Base-by-base conservation (phyloP, 2,113 vertebrate genomes). In the Sakesphorus luctuosus region DNA sequence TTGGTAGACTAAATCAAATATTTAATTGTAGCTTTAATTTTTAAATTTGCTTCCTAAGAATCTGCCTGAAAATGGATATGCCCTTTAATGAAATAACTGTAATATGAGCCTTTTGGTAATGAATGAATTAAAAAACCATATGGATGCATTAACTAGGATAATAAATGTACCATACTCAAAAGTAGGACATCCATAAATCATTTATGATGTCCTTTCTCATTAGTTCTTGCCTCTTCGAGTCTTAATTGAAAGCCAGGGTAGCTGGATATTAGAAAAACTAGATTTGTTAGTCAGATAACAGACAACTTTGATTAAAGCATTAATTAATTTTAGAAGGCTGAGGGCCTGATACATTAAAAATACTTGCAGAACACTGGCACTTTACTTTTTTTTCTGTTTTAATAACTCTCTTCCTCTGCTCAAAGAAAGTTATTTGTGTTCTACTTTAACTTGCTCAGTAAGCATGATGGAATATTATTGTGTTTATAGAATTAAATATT, bases 241-340 rank as follows among this genome's bases (percentile, higher is more conserved):
- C 93, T 96, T 97, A 97, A 97, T 97, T 98, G 97, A 97, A 97
- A 97, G 87, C 35, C 47, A 69, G 83, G 62, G 76, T 97, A 93
- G 71, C 83, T 96, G 69, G 79, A 92, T 97, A 93, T 94, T 96
- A 96, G 86, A 96, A 97, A 96, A 95, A 92, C 83, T 86, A 89
- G 85, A 97, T 97, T 97, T 96, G 73, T 96, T 97, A 96, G 94
- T 95, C 90, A 94, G 94, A 96, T 96, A 97, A 67, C 93, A 97
- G 97, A 76, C 89, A 97, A 69, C 95, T 97, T 97, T 93, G 89
- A 97, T 97, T 97, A 94, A 94, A 83, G 43, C 82, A 95, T 91
- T 98, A 97, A 98, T 98, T 98, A 97, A 97, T 96, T 97, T 97
- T 94, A 86, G 71, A 77, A 92, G 66, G 26, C 79, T 93, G 71